These are phyloP conservation scores for Steinernema carpocapsae DNA, from an alignment of 2,888 invertebrate species.

Conservation along the genomic window DNA sequence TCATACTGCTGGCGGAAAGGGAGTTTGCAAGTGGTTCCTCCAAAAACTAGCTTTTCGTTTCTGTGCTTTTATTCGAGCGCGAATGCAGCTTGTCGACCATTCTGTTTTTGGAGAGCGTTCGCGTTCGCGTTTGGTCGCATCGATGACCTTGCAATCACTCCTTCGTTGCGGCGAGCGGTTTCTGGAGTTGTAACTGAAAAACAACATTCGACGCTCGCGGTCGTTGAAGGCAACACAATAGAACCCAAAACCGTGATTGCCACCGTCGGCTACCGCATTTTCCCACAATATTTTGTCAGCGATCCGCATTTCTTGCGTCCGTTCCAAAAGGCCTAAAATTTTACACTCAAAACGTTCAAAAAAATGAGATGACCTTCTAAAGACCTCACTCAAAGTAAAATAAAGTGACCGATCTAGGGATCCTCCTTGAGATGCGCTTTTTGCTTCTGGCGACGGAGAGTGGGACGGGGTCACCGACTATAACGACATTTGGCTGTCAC, in stretches of 20 bases:
- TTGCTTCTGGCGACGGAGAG: constrained; percentile 14
- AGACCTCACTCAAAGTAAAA: constrained; percentile 34
- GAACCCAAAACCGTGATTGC: constrained; percentile 9
- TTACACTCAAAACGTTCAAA: constrained; percentile 11
- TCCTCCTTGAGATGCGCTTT: constrained; percentile 30
- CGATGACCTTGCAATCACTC: constrained; percentile 13
- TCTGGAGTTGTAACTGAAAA: constrained; percentile 30
- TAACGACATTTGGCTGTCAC: constrained; percentile 16
- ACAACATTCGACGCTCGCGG: constrained; percentile 25
- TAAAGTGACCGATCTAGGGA: background rate
- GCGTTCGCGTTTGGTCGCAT: constrained; percentile 12
- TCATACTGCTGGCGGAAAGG: too few species aligned
- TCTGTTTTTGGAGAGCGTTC: too few species aligned
- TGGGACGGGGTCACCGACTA: constrained; percentile 32
- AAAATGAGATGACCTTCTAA: constrained; percentile 18
- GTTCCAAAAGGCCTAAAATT: background rate
- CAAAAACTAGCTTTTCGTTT: too few species aligned
- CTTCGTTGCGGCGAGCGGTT: constrained; percentile 17
- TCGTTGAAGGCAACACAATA: constrained; percentile 11
- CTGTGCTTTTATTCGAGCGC: too few species aligned
- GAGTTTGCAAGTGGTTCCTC: too few species aligned
- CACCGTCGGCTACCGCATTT: background rate
- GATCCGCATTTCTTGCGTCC: background rate
- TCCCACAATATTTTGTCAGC: constrained; percentile 8
- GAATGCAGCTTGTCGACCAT: too few species aligned